Conservation (phyloP, 2,888 invertebrate genomes). For the Cheilosia grossa region DNA sequence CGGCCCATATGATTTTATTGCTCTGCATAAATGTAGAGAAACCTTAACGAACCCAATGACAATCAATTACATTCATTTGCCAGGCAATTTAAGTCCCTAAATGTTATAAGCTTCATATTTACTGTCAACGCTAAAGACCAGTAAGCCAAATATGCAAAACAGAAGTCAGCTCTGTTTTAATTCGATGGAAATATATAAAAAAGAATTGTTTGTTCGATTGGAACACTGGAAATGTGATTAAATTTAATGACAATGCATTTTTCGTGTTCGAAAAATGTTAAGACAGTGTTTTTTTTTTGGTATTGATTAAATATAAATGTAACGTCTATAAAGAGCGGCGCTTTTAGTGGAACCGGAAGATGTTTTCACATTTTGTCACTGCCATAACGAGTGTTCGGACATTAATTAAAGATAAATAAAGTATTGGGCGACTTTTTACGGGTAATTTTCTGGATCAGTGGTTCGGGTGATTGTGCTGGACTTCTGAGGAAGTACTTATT, state of each 20-base stretch:
- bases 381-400: too few relatives aligned
- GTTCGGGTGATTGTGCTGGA: too few relatives aligned
- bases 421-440: too few relatives aligned
- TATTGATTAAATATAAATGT: conserved; percentile 29
- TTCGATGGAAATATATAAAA: conserved; percentile 14
- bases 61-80: conserved; percentile 44
- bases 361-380: background rate
- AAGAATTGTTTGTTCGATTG: background rate
- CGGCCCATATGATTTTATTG: background rate
- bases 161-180: background rate
- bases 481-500: too few relatives aligned
- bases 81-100: conserved; percentile 7
- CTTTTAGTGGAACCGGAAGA: background rate
- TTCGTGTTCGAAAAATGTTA: conserved; percentile 31
- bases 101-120: conserved; percentile 34
- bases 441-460: too few relatives aligned
- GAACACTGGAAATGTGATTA: conserved; percentile 16
- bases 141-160: conserved; percentile 58
- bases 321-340: background rate
- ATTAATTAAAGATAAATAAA: too few relatives aligned
- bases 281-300: background rate
- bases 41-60: background rate
- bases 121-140: conserved; percentile 44
- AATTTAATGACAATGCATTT: conserved; percentile 62
- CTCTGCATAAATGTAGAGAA: background rate